phyloP scores from a whole-genome alignment of 2,888 invertebrate species.

The Agrilus biguttatus region DNA sequence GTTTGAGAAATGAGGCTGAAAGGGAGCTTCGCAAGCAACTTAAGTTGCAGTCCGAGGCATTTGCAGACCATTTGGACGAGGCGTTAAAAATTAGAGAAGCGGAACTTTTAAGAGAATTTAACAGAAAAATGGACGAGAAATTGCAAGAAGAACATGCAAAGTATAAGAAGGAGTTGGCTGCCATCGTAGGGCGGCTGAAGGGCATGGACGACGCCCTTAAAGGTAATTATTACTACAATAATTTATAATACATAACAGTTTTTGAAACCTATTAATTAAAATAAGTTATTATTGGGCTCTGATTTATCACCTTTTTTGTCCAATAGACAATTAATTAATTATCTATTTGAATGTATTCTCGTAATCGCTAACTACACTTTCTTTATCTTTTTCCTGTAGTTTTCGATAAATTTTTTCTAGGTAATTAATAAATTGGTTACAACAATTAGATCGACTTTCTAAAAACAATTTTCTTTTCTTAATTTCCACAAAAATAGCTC shows the following conservation, averaged over 20 bases:
- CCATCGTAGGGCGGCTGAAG: conserved; percentile 56
- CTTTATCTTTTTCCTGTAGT: too few relatives aligned
- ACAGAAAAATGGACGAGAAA: conserved; percentile 49
- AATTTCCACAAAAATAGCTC: conserved; percentile 38
- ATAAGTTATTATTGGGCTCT: too few relatives aligned
- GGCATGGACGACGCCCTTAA: conserved; percentile 66
- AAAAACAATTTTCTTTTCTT: too few relatives aligned
- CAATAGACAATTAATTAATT: too few relatives aligned
- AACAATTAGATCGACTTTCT: too few relatives aligned
- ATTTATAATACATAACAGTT: too few relatives aligned
- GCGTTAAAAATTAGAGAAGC: conserved; percentile 41
- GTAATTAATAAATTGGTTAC: too few relatives aligned
- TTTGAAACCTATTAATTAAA: too few relatives aligned
- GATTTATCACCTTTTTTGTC: too few relatives aligned
- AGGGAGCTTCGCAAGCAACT: conserved; percentile 61
- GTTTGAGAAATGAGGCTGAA: conserved; percentile 52
- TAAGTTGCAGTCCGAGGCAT: conserved; percentile 73
- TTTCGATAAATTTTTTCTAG: too few relatives aligned
- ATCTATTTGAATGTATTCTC: too few relatives aligned
- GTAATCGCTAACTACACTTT: too few relatives aligned
- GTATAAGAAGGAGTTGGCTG: conserved; percentile 56
- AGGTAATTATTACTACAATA: conserved; percentile 30
- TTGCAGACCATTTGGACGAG: conserved; percentile 66
- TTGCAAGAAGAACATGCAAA: conserved; percentile 50
- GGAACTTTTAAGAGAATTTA: conserved; percentile 36